phyloP scores from a whole-genome alignment of 2,113 vertebrate genomes.

The Echinops telfairi region DNA sequence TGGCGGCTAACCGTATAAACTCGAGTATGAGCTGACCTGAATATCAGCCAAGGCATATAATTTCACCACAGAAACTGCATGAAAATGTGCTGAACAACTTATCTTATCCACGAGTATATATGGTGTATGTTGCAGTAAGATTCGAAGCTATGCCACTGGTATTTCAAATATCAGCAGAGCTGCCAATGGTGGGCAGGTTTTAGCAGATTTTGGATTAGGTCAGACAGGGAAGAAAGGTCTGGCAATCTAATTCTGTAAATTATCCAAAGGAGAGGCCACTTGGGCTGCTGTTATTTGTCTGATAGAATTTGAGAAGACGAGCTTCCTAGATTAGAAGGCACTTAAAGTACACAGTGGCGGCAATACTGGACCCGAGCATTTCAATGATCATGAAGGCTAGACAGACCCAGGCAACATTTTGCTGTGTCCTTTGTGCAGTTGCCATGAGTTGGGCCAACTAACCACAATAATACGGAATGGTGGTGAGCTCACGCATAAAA shows the following conservation, averaged over 20 bases:
- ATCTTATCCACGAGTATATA: no score
- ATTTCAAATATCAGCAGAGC: background rate
- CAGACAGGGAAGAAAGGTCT: background rate
- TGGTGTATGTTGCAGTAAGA: background rate
- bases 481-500: background rate
- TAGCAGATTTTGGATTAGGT: background rate
- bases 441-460: background rate
- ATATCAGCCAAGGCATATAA: no score
- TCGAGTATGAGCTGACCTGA: no score
- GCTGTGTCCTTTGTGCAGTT: background rate
- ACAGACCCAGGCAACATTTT: background rate
- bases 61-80: no score
- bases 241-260: background rate
- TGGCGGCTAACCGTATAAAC: no score
- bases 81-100: no score
- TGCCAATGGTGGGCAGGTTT: background rate
- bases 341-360: background rate
- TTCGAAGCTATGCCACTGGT: background rate
- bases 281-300: background rate
- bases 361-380: background rate
- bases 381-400: background rate
- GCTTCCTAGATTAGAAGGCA: background rate
- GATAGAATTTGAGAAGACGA: background rate
- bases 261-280: background rate
- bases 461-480: background rate